Conservation (phyloP, 2,888 invertebrate genomes). For the Acrobasis consociella region DNA sequence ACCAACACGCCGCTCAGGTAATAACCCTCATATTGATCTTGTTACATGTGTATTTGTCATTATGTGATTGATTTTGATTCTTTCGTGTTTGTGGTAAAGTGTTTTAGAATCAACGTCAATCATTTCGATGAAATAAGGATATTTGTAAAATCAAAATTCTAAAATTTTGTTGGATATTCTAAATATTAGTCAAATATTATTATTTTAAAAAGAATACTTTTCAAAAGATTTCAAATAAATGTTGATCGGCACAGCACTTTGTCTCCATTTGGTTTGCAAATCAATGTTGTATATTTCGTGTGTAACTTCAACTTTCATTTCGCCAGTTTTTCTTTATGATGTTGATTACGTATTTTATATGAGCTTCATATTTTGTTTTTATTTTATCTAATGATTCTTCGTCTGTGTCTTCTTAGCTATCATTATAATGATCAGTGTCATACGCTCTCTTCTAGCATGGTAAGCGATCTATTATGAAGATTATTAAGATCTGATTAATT, state of each 20-base stretch:
- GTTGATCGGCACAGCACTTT: constrained; percentile 73
- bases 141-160: background rate
- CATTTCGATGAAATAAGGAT: constrained; percentile 14
- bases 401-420: constrained; percentile 79
- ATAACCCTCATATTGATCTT: constrained; percentile 55
- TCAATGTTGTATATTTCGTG: constrained; percentile 78
- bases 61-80: constrained; percentile 32
- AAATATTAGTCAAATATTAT: constrained; percentile 25
- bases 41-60: constrained; percentile 35
- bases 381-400: constrained; percentile 62
- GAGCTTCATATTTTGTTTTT: constrained; percentile 69
- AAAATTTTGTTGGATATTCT: background rate
- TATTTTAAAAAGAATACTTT: constrained; percentile 24
- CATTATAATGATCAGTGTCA: constrained; percentile 74
- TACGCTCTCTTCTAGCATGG: constrained; percentile 71
- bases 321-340: constrained; percentile 63
- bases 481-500: constrained; percentile 3
- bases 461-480: constrained; percentile 51
- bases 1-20: constrained; percentile 83
- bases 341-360: constrained; percentile 64
- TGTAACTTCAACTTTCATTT: constrained; percentile 71
- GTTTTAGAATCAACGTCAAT: constrained; percentile 27
- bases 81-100: constrained; percentile 19
- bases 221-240: constrained; percentile 37
- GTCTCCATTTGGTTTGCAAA: constrained; percentile 75